Percentiles rank a stretch among this genome's conserved stretches.
These are phyloP conservation scores for Zaprionus inermis DNA, from an alignment of 1,140 invertebrate genomes.

Conservation along the genomic window DNA sequence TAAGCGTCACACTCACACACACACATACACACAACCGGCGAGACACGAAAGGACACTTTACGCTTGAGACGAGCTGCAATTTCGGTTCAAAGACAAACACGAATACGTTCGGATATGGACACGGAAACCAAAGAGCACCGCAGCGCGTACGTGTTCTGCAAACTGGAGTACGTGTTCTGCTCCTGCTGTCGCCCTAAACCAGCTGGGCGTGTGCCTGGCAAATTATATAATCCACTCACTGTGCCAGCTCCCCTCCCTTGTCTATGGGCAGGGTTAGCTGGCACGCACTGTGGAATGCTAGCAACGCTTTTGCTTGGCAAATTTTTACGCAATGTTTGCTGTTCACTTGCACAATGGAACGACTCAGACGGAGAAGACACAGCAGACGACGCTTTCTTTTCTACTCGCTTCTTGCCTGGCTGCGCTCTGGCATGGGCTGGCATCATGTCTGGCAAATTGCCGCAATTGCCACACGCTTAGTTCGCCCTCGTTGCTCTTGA, in stretches of 20 bases:
- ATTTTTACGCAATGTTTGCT: slow-evolving; percentile 62
- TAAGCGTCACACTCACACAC: too few species aligned
- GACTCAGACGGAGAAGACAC: slow-evolving; percentile 20
- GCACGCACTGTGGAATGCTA: background rate
- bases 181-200: background rate
- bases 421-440: slow-evolving; percentile 52
- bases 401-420: slow-evolving; percentile 57
- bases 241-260: slow-evolving; percentile 1
- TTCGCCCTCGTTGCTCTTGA: slow-evolving; percentile 57
- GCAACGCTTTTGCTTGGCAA: slow-evolving; percentile 16
- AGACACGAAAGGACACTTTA: slow-evolving; percentile 80
- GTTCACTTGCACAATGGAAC: slow-evolving; percentile 43
- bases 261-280: background rate
- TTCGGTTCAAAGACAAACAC: slow-evolving; percentile 55
- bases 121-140: slow-evolving; percentile 50
- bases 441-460: slow-evolving; percentile 19
- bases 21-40: too few species aligned
- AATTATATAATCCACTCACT: slow-evolving; percentile 41
- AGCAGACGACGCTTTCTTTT: slow-evolving; percentile 63
- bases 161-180: slow-evolving; percentile 5
- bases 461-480: slow-evolving; percentile 48
- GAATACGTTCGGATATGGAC: slow-evolving; percentile 40
- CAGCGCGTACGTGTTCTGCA: slow-evolving; percentile 66
- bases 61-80: slow-evolving; percentile 72
- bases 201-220: slow-evolving; percentile 12